A percentile compares a stretch with the other conserved stretches of the same genome.
Evolutionary conservation across 2,797 vertebrate species (phyloP).

Genomic region (Lithobates sylvaticus): DNA sequence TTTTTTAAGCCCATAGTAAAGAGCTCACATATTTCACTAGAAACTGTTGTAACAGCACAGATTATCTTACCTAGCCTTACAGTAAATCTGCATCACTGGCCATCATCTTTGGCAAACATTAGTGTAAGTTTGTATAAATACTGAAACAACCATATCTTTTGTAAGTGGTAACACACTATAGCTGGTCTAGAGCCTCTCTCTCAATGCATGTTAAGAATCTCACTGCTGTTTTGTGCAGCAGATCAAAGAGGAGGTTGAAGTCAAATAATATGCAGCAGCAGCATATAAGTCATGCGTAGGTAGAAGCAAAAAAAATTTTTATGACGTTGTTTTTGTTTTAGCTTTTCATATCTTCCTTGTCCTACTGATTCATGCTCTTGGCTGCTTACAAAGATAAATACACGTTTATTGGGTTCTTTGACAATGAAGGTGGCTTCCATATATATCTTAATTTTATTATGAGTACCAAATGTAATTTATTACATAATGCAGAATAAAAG

Average conservation of each 20-base stretch:
- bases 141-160: not conserved
- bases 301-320: constrained; percentile 9
- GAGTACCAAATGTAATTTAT: constrained; percentile 41
- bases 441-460: constrained; percentile 50
- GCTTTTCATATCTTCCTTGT: constrained; percentile 39
- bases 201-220: not conserved
- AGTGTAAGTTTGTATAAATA: no score
- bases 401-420: constrained; percentile 49
- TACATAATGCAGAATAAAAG: constrained; percentile 15
- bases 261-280: constrained; percentile 16
- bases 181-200: no score
- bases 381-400: constrained; percentile 56
- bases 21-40: no score
- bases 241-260: not conserved
- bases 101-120: no score
- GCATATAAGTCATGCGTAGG: constrained; percentile 42
- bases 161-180: not conserved
- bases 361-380: constrained; percentile 53
- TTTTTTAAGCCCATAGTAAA: no score
- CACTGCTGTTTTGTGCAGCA: not conserved
- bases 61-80: no score
- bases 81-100: no score
- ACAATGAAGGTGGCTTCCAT: constrained; percentile 58
- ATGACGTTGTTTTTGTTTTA: constrained; percentile 36
- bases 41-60: no score